Base-by-base conservation (phyloP, 1,140 invertebrate genomes). In the Hetaerina americana region DNA sequence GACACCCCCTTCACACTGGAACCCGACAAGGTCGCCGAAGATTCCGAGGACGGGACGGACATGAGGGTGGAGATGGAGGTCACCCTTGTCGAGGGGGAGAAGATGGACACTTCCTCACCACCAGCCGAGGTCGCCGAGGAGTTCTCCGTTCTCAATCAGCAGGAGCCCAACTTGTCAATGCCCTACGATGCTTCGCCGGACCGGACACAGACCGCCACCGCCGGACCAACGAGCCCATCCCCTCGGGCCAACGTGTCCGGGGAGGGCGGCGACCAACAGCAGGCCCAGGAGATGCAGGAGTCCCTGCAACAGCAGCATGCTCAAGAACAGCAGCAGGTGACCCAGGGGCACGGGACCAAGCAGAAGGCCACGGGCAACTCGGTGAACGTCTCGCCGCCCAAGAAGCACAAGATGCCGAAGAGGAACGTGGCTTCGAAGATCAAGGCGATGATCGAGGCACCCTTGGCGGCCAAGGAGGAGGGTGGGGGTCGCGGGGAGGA, bases 331-430 rank as follows among this genome's bases (percentile, higher is more conserved):
- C 66, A 12, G 40, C 69, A 31, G 70, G 67, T 49, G 10, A 66
- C 27, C 8, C 66, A 66, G 66, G 24, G 31, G 5, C 1, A 10
- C n/a, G 1, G 27, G n/a, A 49, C 22, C 18, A 40, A 26, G 24
- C 12, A 18, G 1, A 31, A 27, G n/a, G 15, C n/a, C 1, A 70
- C 29, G 27, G 24, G 12, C 10, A 68, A 18, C 10, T 78, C 12
- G 85, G 86, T 74, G 85, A 87, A 73, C 83, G 84, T 77, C 79
- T 79, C 79, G 75, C 80, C 82, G 5, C 76, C 87, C 71, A 90
- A 90, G 73, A 90, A 91, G 77, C 88, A 89, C 77, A 90, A 91
- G 81, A 89, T 90, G 86, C 88, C 89, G 40, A 89, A 90, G 75
- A 82, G 88, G 72, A 88, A 90, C 75, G 89, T 90, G 18, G 85